phyloP scores from a whole-genome alignment of 2,797 vertebrate species.

The Amazona ochrocephala region DNA sequence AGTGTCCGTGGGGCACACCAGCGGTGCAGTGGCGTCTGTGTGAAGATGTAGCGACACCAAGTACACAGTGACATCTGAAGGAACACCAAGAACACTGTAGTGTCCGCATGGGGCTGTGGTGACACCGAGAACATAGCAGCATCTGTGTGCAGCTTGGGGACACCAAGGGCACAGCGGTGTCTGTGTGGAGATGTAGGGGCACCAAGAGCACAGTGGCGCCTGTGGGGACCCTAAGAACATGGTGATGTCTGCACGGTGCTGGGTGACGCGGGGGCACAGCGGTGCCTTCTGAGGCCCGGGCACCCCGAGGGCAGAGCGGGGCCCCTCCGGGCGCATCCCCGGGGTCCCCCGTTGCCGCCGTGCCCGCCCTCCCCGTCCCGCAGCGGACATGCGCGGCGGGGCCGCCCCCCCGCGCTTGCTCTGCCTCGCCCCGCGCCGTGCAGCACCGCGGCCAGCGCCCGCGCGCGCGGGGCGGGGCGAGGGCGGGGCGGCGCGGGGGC shows the following conservation, averaged over 20 bases:
- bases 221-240: not conserved
- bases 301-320: too few relatives aligned
- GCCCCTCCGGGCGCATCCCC: not conserved
- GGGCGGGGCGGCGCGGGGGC: not conserved
- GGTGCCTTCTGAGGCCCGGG: not conserved
- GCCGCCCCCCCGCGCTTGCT: not conserved
- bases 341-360: not conserved
- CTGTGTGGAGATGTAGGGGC: not conserved
- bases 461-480: not conserved
- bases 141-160: not conserved
- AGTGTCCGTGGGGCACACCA: rapidly evolving
- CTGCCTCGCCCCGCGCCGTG: not conserved
- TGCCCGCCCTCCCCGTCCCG: not conserved
- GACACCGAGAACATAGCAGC: rapidly evolving
- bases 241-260: rapidly evolving
- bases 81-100: rapidly evolving
- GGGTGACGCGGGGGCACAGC: not conserved
- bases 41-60: too few relatives aligned
- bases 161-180: not conserved
- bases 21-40: too few relatives aligned
- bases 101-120: too few relatives aligned
- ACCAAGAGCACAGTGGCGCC: too few relatives aligned
- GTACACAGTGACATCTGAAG: not conserved
- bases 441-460: constrained; percentile 49
- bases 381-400: not conserved